Evolutionary conservation across 2,113 vertebrate species (phyloP).

Genomic region (Lathamus discolor): DNA sequence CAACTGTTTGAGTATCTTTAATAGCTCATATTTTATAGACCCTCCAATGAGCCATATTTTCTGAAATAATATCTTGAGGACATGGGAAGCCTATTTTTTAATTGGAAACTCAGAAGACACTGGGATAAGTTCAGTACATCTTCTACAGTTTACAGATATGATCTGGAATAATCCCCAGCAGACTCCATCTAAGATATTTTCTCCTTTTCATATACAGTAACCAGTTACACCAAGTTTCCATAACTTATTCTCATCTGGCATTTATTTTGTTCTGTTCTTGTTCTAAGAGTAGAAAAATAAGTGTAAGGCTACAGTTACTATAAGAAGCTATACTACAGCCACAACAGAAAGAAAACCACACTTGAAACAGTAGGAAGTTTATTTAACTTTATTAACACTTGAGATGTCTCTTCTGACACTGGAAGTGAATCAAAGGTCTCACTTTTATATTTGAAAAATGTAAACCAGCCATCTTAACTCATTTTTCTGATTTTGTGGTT

Average conservation of each 20-base stretch:
- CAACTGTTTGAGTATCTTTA: not conserved
- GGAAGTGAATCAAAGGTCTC: not conserved
- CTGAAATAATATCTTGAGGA: constrained; percentile 37
- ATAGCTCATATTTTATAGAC: constrained; percentile 36
- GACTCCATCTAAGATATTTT: not conserved
- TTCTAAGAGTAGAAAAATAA: not conserved
- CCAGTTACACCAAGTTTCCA: not conserved
- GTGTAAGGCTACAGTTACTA: not conserved
- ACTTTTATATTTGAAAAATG: not conserved
- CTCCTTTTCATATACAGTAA: not conserved
- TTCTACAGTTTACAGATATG: not conserved
- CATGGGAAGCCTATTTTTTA: constrained; percentile 21
- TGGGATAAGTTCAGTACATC: constrained; percentile 43
- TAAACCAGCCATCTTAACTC: not conserved
- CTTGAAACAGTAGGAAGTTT: not conserved
- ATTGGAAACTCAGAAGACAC: constrained; percentile 43
- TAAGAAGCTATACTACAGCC: not conserved
- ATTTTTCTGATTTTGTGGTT: not conserved
- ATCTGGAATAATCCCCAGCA: not conserved
- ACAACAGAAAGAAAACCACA: too few species aligned
- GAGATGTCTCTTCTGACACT: not conserved
- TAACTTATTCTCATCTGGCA: not conserved
- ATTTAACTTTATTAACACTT: not conserved
- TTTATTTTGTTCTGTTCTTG: not conserved
- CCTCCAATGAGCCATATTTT: not conserved